A percentile compares a stretch with the other conserved stretches of the same genome.
Conservation (phyloP, 2,888 invertebrate genomes). For the Synergus itoensis region DNA sequence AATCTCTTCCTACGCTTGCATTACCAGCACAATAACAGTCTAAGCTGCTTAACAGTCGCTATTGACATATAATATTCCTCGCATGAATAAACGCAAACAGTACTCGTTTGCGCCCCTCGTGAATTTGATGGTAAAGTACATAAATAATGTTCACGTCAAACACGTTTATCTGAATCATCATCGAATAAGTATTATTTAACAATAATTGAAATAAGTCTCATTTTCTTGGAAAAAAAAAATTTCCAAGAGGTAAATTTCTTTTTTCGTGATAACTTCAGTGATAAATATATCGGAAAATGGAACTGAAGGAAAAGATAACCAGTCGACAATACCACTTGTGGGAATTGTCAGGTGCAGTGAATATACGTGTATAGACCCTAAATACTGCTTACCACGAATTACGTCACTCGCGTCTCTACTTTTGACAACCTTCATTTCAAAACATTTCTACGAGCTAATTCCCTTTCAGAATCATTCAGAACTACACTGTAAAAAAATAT, state of each 20-base stretch:
- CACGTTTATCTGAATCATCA: slow-evolving; percentile 44
- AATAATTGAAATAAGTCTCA: no score
- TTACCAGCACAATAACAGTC: slow-evolving; percentile 41
- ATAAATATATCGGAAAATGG: no score
- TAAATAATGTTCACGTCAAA: slow-evolving; percentile 19
- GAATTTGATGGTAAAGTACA: slow-evolving; percentile 11
- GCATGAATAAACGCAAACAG: slow-evolving; percentile 59
- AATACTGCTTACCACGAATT: slow-evolving; percentile 73
- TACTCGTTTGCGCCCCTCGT: slow-evolving; percentile 54
- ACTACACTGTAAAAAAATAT: no score
- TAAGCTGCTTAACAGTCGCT: slow-evolving; percentile 68
- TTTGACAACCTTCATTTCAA: slow-evolving; percentile 60
- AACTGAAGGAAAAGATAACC: background rate
- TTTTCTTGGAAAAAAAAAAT: no score
- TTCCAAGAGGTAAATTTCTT: no score
- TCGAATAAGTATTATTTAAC: background rate
- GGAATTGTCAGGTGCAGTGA: slow-evolving; percentile 71
- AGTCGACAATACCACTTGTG: slow-evolving; percentile 50
- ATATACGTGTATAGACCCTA: slow-evolving; percentile 57
- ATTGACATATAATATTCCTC: slow-evolving; percentile 71
- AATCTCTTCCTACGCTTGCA: slow-evolving; percentile 50
- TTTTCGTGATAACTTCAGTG: no score
- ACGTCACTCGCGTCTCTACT: slow-evolving; percentile 73
- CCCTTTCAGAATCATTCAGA: background rate
- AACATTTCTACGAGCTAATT: slow-evolving; percentile 42